Conservation (phyloP, 2,113 vertebrate genomes). For the Cercocebus atys region DNA sequence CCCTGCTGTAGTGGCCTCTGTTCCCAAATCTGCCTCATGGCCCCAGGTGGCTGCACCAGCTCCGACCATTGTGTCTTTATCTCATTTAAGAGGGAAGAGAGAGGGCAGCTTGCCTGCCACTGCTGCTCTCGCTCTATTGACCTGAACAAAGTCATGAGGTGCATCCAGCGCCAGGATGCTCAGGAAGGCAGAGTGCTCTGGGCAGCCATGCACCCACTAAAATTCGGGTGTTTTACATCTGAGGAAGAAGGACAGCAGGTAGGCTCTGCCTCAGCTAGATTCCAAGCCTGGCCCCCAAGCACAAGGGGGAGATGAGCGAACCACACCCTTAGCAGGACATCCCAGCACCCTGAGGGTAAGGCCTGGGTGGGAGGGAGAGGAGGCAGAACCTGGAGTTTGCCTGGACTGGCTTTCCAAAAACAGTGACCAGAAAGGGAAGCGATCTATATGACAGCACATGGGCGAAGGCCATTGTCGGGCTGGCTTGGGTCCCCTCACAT, state of each 20-base stretch:
- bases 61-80: background rate
- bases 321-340: background rate
- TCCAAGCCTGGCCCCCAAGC: too few species aligned
- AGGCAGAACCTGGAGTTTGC: background rate
- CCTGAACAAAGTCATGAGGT: accelerated
- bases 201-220: background rate
- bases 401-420: background rate
- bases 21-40: background rate
- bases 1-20: background rate
- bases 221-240: accelerated
- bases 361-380: background rate
- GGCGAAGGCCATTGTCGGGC: background rate
- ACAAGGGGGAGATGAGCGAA: accelerated
- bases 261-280: accelerated
- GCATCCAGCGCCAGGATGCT: accelerated
- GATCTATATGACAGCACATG: background rate
- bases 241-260: background rate
- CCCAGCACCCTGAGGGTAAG: background rate
- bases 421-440: background rate
- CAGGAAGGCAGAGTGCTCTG: background rate
- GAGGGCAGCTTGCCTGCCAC: accelerated
- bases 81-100: background rate
- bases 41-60: background rate
- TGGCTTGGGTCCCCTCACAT: background rate
- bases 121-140: too few species aligned